Evolutionary conservation across 2,113 vertebrate genomes (phyloP), one percentile per base, ranked within the genome.

Genomic region (Amphilophus citrinellus): DNA sequence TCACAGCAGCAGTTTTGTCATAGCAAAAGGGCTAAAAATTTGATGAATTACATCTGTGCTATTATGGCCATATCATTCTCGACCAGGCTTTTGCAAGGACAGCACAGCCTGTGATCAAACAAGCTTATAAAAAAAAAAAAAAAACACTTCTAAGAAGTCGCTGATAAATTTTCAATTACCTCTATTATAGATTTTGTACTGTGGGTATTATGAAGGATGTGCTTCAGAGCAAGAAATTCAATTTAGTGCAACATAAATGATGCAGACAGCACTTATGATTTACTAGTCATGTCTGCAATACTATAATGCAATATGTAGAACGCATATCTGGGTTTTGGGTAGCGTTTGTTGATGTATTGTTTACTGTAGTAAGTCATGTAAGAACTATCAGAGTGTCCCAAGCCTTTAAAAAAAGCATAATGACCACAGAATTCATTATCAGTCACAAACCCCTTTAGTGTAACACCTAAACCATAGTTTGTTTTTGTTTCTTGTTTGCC

Each of bases 41-140:
- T 89, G 84, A 91, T 91, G 88, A 94, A 94, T 95, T 93, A 92
- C 79, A 93, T 94, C 88, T 89, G 60, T 3, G 37, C 80, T 88
- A 84, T 94, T 91, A 90, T 83, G 91, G 87, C 85, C 85, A 66
- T 90, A 93, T 91, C 89, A 86, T 91, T 89, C 78, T 76, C 76
- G 79, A 71, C 83, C 84, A 59, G 82, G 79, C 77, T 89, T 90
- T 91, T 88, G 84, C 84, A 85, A 88, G 84, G 85, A 82, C 73
- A 11, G 84, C 78, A 81, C 61, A 76, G 89, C 75, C 85, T 82
- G 79, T 80, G 92, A 93, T 90, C 88, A 94, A 88, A 91, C 89
- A 79, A 80, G 75, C 66, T 82, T 61, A 73, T 88, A 27, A 79
- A 89, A 84, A 82, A 79, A 84, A 82, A 79, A 66, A 82, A 66